These are phyloP conservation scores for Agrochola litura DNA, from an alignment of 2,888 invertebrate genomes.

Conservation along the genomic window DNA sequence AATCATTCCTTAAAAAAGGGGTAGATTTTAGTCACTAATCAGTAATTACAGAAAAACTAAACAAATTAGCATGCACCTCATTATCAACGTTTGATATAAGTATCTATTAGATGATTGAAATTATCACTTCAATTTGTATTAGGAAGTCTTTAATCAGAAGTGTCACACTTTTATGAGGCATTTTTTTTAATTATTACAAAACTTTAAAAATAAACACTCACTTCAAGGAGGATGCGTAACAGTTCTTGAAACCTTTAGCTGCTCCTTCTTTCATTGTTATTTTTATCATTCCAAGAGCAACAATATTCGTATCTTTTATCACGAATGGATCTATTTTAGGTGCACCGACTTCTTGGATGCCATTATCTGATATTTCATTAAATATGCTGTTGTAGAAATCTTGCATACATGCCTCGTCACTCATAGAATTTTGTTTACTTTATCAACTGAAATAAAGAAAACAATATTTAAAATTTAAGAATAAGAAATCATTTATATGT, in stretches of 20 bases:
- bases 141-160: not conserved
- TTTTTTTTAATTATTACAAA: not conserved
- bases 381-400: not conserved
- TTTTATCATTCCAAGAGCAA: conserved; percentile 42
- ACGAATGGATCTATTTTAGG: conserved; percentile 44
- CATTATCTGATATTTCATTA: conserved; percentile 30
- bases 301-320: conserved; percentile 17
- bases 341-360: conserved; percentile 43
- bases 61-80: too few relatives aligned
- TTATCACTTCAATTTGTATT: too few relatives aligned
- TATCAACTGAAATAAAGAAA: conserved; percentile 39
- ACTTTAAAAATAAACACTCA: conserved; percentile 28
- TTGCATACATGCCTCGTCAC: conserved; percentile 31
- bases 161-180: not conserved
- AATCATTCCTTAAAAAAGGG: not conserved
- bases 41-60: not conserved
- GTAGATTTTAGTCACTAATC: not conserved
- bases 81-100: not conserved
- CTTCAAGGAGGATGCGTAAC: conserved; percentile 21
- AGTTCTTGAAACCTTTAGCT: conserved; percentile 49
- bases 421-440: conserved; percentile 29
- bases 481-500: not conserved
- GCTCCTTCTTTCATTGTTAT: conserved; percentile 22
- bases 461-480: not conserved
- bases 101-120: not conserved